These are phyloP conservation scores for Emydoidea blandingii DNA, from an alignment of 2,797 vertebrate species.

Conservation along the genomic window DNA sequence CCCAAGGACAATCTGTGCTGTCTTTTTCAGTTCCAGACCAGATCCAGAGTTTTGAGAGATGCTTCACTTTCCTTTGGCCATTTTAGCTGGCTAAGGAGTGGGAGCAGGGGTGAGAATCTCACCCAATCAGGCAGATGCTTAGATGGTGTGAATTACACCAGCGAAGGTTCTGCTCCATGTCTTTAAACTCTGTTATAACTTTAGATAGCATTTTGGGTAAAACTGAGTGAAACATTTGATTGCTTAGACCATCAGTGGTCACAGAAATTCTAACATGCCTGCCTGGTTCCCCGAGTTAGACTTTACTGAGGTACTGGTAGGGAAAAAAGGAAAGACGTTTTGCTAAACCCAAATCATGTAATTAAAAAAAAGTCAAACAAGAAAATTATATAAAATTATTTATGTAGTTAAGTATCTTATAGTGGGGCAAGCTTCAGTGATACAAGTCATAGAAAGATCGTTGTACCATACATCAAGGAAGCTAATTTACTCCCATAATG, in stretches of 20 bases:
- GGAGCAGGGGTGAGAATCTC: neutral
- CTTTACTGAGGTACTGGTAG: no score
- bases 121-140: accelerated
- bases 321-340: neutral
- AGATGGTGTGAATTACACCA: neutral
- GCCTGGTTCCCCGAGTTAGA: neutral
- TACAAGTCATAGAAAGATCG: neutral
- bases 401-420: accelerated
- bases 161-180: neutral
- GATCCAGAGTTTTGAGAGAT: neutral
- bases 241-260: neutral
- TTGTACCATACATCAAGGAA: neutral
- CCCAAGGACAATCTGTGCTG: neutral
- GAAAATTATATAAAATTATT: accelerated
- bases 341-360: neutral
- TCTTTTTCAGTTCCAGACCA: neutral
- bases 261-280: no score
- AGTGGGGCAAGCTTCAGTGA: accelerated
- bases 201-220: neutral
- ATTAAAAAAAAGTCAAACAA: neutral
- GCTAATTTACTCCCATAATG: neutral
- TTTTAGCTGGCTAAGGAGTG: accelerated
- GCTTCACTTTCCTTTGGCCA: neutral
- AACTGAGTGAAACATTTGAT: neutral
- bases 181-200: neutral